These are phyloP conservation scores for Misgurnus anguillicaudatus DNA, from an alignment of 2,113 vertebrate genomes.

Conservation along the genomic window DNA sequence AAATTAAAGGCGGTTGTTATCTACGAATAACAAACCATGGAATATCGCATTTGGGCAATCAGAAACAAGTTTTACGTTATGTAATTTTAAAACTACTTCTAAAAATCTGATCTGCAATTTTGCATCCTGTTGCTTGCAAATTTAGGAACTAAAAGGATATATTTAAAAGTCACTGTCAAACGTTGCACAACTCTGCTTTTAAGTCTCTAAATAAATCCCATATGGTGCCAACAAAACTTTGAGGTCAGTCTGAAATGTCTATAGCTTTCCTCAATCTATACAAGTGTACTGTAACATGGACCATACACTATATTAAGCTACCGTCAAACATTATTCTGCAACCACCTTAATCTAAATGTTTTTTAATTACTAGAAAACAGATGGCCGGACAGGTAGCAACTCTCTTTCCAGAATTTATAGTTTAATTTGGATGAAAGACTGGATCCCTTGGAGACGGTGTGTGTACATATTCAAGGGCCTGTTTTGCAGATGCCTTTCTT, in stretches of 20 bases:
- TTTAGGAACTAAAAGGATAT: too few species aligned
- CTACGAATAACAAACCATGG: too few species aligned
- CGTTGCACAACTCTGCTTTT: too few species aligned
- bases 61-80: too few species aligned
- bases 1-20: too few species aligned
- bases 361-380: background rate
- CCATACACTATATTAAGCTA: background rate
- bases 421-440: background rate
- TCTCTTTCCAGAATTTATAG: background rate
- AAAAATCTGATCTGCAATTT: too few species aligned
- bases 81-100: too few species aligned
- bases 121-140: too few species aligned
- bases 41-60: too few species aligned
- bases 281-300: background rate
- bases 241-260: background rate
- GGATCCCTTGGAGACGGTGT: background rate
- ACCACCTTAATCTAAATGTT: too few species aligned
- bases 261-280: background rate
- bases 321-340: background rate
- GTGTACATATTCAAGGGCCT: slow-evolving; percentile 16
- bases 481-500: slow-evolving; percentile 14
- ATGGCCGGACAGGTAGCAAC: background rate
- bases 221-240: background rate
- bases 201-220: too few species aligned
- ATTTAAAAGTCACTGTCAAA: too few species aligned